Percentiles rank a stretch among this genome's conserved stretches.
Evolutionary conservation across 2,888 invertebrate species (phyloP).

Genomic region (Trachelus stipa): DNA sequence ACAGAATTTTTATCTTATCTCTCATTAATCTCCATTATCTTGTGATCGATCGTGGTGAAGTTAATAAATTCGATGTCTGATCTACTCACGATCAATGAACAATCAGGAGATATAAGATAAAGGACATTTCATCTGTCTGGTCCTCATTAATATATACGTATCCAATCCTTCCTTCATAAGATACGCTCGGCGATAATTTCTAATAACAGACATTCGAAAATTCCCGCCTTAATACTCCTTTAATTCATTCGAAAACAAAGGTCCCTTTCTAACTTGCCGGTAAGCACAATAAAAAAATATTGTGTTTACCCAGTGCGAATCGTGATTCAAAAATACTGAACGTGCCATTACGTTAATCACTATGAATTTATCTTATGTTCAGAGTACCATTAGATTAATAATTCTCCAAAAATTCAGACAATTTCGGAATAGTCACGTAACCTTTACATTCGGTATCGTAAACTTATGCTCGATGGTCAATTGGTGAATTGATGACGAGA

Average conservation of each 20-base stretch:
- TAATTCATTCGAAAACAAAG: neutral
- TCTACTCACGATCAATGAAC: neutral
- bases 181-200: slow-evolving; percentile 22
- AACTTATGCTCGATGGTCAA: neutral
- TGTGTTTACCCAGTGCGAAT: neutral
- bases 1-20: neutral
- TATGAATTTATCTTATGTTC: neutral
- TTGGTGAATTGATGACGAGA: neutral
- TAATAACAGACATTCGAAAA: slow-evolving; percentile 2
- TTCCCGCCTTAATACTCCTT: neutral
- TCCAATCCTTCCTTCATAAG: slow-evolving; percentile 12
- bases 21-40: neutral
- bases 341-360: neutral
- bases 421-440: neutral
- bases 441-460: neutral
- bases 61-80: neutral
- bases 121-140: slow-evolving; percentile 29
- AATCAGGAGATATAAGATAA: slow-evolving; percentile 27
- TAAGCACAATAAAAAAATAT: neutral
- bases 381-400: neutral
- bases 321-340: neutral
- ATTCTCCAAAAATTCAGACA: neutral
- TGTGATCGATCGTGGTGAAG: neutral
- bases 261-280: neutral
- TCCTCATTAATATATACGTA: slow-evolving; percentile 18